phyloP scores from a whole-genome alignment of 2,888 invertebrate genomes.

The Siphlonurus alternatus region DNA sequence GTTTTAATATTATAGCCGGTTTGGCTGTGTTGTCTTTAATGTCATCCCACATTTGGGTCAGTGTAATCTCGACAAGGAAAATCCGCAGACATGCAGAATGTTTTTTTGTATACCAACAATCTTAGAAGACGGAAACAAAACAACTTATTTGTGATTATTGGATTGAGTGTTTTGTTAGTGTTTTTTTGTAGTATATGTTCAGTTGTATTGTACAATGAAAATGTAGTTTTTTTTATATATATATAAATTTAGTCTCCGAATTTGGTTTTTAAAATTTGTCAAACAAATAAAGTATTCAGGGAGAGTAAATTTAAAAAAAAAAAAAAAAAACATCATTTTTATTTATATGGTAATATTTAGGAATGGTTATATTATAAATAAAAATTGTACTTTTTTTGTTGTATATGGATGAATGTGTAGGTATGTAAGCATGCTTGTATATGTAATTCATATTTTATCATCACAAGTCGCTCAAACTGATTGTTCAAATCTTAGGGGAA shows the following conservation, averaged over 20 bases:
- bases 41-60: background rate
- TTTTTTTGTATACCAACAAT: too few relatives aligned
- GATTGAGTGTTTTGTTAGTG: background rate
- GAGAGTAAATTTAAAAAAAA: too few relatives aligned
- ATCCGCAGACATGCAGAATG: too few relatives aligned
- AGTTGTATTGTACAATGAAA: background rate
- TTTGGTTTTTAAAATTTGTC: too few relatives aligned
- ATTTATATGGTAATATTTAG: too few relatives aligned
- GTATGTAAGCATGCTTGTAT: background rate
- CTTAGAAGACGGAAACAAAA: too few relatives aligned
- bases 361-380: too few relatives aligned
- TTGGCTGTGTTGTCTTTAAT: background rate
- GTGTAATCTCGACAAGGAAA: too few relatives aligned
- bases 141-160: background rate
- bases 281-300: too few relatives aligned
- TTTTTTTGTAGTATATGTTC: background rate
- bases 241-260: too few relatives aligned
- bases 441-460: background rate
- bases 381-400: background rate
- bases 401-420: background rate
- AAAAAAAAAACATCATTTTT: too few relatives aligned
- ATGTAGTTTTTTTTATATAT: too few relatives aligned
- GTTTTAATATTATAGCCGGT: background rate
- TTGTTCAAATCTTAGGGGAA: slow-evolving; percentile 3
- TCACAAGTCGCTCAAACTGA: background rate